Conservation (phyloP, 35 echinoderm and acorn worm genomes). For the Holothuria glaberrima region DNA sequence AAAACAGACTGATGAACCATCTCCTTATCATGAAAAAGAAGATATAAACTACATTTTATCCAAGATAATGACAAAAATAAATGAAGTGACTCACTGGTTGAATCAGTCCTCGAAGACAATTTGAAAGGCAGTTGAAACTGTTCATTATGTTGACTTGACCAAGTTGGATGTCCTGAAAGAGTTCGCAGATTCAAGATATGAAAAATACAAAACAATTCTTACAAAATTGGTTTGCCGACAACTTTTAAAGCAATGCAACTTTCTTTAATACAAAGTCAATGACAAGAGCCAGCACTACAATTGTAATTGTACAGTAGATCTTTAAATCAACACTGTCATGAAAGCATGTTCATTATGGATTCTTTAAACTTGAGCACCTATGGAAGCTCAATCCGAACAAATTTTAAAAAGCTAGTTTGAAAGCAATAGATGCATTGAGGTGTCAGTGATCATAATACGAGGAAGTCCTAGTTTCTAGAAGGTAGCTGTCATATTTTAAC, state of each 20-base stretch:
- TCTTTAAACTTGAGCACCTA: too few species aligned
- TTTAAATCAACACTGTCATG: too few species aligned
- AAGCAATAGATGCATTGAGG: too few species aligned
- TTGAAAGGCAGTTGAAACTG: conserved; percentile 66
- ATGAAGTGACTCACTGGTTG: conserved; percentile 77
- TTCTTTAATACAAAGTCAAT: conserved; percentile 78
- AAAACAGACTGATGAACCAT: not conserved
- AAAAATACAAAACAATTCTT: not conserved
- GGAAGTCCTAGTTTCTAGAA: too few species aligned
- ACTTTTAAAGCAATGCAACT: not conserved
- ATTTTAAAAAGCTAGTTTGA: too few species aligned
- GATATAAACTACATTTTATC: not conserved
- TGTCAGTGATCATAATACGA: too few species aligned
- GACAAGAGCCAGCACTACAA: conserved; percentile 57
- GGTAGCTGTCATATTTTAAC: too few species aligned
- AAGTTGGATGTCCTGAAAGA: conserved; percentile 83
- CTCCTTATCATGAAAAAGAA: not conserved
- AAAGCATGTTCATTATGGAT: too few species aligned
- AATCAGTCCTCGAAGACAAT: conserved; percentile 85
- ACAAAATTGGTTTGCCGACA: not conserved
- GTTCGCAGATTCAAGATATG: conserved; percentile 24
- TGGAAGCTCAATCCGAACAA: too few species aligned
- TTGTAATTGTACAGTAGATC: too few species aligned
- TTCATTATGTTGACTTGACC: conserved; percentile 79
- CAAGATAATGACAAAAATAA: too few species aligned